phyloP scores from a whole-genome alignment of 2,113 vertebrate species.

The Tupaia chinensis region DNA sequence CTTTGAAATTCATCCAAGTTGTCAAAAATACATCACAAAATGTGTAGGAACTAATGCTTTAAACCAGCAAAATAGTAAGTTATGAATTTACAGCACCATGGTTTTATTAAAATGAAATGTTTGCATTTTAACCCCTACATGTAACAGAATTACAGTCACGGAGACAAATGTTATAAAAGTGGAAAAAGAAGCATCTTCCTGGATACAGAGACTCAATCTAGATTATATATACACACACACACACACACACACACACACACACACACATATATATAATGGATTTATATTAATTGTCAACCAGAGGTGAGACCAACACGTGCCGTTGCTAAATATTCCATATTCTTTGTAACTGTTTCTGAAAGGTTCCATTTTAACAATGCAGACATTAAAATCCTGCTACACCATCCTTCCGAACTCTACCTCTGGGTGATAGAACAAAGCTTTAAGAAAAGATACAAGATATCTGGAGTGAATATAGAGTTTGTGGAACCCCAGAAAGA shows the following conservation, averaged over 20 bases:
- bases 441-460: not conserved
- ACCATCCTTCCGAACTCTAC: fast-evolving
- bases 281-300: not conserved
- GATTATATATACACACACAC: not conserved
- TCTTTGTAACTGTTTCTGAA: not conserved
- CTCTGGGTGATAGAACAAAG: not conserved
- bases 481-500: not conserved
- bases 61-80: constrained; percentile 50
- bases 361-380: not conserved
- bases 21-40: constrained; percentile 59
- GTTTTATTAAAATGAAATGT: constrained; percentile 65
- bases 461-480: not conserved
- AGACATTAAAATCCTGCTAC: too few relatives aligned
- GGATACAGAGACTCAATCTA: constrained; percentile 56
- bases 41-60: constrained; percentile 46
- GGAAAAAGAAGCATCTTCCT: constrained; percentile 62
- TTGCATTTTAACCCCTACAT: not conserved
- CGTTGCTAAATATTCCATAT: not conserved
- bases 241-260: too few relatives aligned
- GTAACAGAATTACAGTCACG: constrained; percentile 45
- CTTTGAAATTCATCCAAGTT: constrained; percentile 66
- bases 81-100: constrained; percentile 55
- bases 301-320: not conserved
- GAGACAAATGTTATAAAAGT: constrained; percentile 54
- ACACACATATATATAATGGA: too few relatives aligned